Base-by-base conservation (phyloP, 1,140 invertebrate genomes). In the Lamellibrachia luymesi region DNA sequence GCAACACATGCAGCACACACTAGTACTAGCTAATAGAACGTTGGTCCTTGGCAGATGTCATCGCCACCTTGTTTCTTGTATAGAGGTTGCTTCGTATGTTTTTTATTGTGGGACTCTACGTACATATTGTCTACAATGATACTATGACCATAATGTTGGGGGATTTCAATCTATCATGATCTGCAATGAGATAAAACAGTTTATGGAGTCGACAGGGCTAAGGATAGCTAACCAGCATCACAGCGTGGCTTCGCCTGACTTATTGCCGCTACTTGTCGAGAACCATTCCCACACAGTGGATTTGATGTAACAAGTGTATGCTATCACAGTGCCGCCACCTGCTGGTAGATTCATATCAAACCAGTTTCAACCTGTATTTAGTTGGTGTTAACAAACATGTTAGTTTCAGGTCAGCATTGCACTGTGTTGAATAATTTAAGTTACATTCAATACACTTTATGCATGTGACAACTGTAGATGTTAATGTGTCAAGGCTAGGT, bases 301-400 rank as follows among this genome's bases (percentile, higher is more conserved):
- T 80, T 80, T 17, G 13, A 22, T 80, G 64, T 80, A 22, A 80
- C 17, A 80, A 10, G 64, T 38, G 38, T 38, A 38, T 38, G 38
- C 38, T 38, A 38, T 38, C 38, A 38, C 38, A 80, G 13, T 80
- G 64, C 64, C 64, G 64, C 64, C 64, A 80, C 64, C 5, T 17
- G 13, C 2, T 80, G 64, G 17, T 2, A 4, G 64, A 80, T 8
- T 80, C 25, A 80, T 80, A 80, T 80, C 64, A 2, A 80, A 80
- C 64, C 64, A 80, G 64, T 80, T 80, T 80, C 64, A 80, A 80
- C 64, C 64, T 22, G 17, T 22, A 10, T 17, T 22, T 22, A 80
- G 17, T 80, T 80, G 64, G 64, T 80, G 64, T 80, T 80, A 80
- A 80, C 64, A 80, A 80, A 80, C 64, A 80, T 80, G 64, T 80